Percentiles rank a stretch among this genome's conserved stretches.
These are phyloP conservation scores for Sepioteuthis lessoniana DNA, from an alignment of 2,888 invertebrate species.

Conservation along the genomic window DNA sequence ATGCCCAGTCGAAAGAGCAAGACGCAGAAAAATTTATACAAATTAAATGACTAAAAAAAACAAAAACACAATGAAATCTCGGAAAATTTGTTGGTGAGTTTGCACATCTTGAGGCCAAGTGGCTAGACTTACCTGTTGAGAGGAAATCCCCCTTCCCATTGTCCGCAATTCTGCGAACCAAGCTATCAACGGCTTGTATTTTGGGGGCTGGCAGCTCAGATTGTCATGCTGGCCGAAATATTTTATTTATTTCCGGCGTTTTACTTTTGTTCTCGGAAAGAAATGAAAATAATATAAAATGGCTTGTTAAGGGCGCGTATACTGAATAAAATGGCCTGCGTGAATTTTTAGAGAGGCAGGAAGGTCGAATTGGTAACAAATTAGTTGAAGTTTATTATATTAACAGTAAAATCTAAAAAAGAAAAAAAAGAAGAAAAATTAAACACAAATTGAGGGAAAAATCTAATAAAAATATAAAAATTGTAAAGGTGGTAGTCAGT, in stretches of 20 bases:
- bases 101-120: neutral
- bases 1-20: neutral
- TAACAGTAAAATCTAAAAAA: neutral
- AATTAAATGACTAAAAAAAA: neutral
- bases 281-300: neutral
- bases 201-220: neutral
- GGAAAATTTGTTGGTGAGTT: conserved; percentile 6
- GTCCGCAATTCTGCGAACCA: neutral
- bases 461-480: neutral
- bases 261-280: neutral
- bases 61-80: neutral
- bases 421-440: neutral
- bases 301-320: neutral
- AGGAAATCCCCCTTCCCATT: neutral
- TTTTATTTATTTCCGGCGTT: neutral
- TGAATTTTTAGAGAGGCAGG: no score
- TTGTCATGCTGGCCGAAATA: neutral
- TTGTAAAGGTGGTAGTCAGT: neutral
- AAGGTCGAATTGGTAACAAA: neutral
- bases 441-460: no score
- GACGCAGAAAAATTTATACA: neutral
- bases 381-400: neutral
- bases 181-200: neutral
- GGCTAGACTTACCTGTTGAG: neutral
- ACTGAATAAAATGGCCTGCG: neutral